Base-by-base conservation (phyloP, 2,888 invertebrate genomes). In the Esperia sulphurella region DNA sequence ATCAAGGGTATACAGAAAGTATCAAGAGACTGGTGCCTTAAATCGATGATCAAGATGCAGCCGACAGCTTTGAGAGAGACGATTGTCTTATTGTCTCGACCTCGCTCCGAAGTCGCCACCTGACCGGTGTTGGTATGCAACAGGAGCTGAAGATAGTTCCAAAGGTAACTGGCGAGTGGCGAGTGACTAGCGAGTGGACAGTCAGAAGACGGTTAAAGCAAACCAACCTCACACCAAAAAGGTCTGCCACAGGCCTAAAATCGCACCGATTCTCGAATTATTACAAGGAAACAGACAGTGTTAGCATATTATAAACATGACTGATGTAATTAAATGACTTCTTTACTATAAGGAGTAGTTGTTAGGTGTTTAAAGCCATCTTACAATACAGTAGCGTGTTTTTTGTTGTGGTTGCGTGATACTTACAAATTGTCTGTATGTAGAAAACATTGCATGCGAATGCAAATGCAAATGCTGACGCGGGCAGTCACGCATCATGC, bases 391-490 rank as follows among this genome's bases (percentile, higher is more conserved):
- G n/a, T 46, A 30, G 49, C 45, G 61, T 62, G 63, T 59, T 63
- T 55, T 54, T 53, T 54, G n/a, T n/a, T n/a, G n/a, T n/a, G 50
- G n/a, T 49, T 64, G 68, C 68, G 68, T 73, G 68, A 59, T 62
- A 54, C 60, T 59, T 68, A 63, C 61, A 61, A 63, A 63, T 63
- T 59, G 59, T 53, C 52, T 60, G 57, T 59, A 58, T 59, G 54
- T 57, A 60, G 59, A 65, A 62, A 68, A 64, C 59, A 52, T 61
- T 55, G 61, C 63, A 54, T 55, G 57, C 55, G 45, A 57, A 48
- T 53, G 51, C 54, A 49, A 14, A 50, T 47, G 52, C 50, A 49
- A 14, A 50, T 47, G 52, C 50, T 58, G 52, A 51, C 53, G 57
- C 50, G 49, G 48, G 51, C 59, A 57, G 58, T 64, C 65, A 62